Base-by-base conservation (phyloP, 2,113 vertebrate species). In the Clarias gariepinus region DNA sequence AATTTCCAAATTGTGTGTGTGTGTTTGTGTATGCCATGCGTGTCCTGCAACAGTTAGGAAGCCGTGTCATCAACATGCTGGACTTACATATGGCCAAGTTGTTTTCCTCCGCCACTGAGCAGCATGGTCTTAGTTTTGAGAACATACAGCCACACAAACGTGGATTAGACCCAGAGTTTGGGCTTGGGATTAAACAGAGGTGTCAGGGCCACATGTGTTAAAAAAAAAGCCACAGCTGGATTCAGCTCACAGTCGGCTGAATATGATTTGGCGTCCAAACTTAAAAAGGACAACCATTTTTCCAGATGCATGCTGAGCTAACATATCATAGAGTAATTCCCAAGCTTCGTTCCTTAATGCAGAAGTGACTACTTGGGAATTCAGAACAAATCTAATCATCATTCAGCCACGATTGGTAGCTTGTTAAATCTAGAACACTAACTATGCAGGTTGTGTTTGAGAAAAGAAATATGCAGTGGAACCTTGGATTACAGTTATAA, bases 111-210 rank as follows among this genome's bases (percentile, higher is more conserved):
- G 15, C 47, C 11, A 16, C 19, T 52, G 41, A 52, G 19, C 36
- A 25, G 47, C 4, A 16, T 36, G 30, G 7, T 36, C 36, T 71
- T 36, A 33, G 7, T 36, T 71, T 71, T 36, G 68, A 47, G 71
- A 41, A 74, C 41, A 7, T 19, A 77, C 55, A 25, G 25, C 15
- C 25, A 16, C 74, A 41, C 66, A 60, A 88, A 77, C 60, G 52
- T 82, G 79, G 60, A 77, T 85, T 77, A 76, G 66, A 85, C 47
- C 68, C 68, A 12, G 78, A 30, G 16, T 71, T 57, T 69, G 66
- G 76, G 64, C n/a, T 85, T 19, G 66, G 63, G 61, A 30, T 41
- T 33, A 33, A 83, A 66, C 53, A 3, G 36, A 8, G 76, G 63
- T 73, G 63, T 84, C 25, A 69, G 63, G 55, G 15, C 41, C 76